Conservation (phyloP, 2,113 vertebrate genomes). For the Ageneiosus marmoratus region DNA sequence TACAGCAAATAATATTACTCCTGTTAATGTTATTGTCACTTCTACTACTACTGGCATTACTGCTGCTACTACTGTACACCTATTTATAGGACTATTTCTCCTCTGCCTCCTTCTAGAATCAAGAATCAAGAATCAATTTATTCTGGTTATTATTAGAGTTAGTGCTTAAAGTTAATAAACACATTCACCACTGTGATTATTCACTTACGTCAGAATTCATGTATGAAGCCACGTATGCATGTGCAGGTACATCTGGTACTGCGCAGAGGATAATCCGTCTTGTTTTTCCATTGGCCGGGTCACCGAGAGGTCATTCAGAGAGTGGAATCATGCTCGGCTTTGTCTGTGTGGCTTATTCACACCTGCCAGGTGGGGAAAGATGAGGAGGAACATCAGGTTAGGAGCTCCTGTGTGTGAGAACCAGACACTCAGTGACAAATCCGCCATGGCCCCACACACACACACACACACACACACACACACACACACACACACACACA, state of each 20-base stretch:
- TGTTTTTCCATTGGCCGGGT: slow-evolving; percentile 58
- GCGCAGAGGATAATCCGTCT: slow-evolving; percentile 57
- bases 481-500: not conserved
- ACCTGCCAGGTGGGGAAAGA: slow-evolving; percentile 52
- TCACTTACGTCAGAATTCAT: slow-evolving; percentile 34
- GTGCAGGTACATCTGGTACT: slow-evolving; percentile 62
- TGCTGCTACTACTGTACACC: not conserved
- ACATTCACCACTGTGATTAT: no score
- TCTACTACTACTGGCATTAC: not conserved
- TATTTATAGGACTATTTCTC: not conserved
- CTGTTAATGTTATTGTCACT: not conserved
- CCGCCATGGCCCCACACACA: slow-evolving; percentile 30
- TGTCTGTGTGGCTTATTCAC: slow-evolving; percentile 44
- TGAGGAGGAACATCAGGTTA: slow-evolving; percentile 21
- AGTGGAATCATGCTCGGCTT: slow-evolving; percentile 48
- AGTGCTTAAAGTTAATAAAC: not conserved
- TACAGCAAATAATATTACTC: not conserved
- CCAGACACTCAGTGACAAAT: slow-evolving; percentile 31
- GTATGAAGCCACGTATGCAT: slow-evolving; percentile 42
- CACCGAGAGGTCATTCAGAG: slow-evolving; percentile 45
- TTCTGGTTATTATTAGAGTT: not conserved
- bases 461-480: slow-evolving; percentile 16
- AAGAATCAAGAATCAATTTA: no score
- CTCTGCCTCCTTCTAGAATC: not conserved
- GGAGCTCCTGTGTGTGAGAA: slow-evolving; percentile 18